These are phyloP conservation scores for Brachionus angularis DNA, from an alignment of 1,140 invertebrate genomes.

Conservation along the genomic window DNA sequence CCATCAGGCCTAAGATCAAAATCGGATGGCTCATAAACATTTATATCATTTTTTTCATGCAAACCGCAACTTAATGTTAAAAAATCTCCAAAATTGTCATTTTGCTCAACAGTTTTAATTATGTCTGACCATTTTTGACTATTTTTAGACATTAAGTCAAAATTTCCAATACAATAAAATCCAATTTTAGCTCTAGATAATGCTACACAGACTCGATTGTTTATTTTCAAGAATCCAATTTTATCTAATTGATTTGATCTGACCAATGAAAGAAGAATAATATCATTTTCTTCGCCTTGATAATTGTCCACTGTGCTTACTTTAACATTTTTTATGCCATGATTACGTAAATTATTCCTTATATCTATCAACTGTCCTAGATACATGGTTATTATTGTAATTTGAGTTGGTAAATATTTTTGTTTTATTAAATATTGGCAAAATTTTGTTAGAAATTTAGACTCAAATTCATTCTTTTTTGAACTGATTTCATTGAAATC, in stretches of 20 bases:
- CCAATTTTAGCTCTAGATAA: conserved; percentile 73
- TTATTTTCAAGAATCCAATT: conserved; percentile 72
- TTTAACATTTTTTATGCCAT: background rate
- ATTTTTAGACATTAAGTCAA: conserved; percentile 57
- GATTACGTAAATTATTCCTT: background rate
- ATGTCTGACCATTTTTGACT: conserved; percentile 57
- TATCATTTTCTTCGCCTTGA: conserved; percentile 79
- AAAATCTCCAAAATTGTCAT: background rate
- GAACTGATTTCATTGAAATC: conserved; percentile 51
- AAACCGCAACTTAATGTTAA: background rate
- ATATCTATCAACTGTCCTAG: conserved; percentile 49
- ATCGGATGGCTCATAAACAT: conserved; percentile 48
- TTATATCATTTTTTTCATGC: conserved; percentile 44
- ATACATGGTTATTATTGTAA: conserved; percentile 58
- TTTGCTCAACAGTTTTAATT: background rate
- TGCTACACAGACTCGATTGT: conserved; percentile 77
- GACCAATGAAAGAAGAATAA: conserved; percentile 76
- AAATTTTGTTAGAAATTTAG: conserved; percentile 49
- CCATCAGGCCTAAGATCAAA: conserved; percentile 56
- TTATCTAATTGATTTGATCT: conserved; percentile 66
- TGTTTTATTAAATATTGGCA: conserved; percentile 54
- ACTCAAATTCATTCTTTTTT: conserved; percentile 53
- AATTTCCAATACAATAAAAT: conserved; percentile 67
- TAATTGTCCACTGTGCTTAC: conserved; percentile 55
- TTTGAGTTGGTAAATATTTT: conserved; percentile 50